Evolutionary conservation across 2,113 vertebrate species (phyloP).

Genomic region (Phrynocephalus versicolor): DNA sequence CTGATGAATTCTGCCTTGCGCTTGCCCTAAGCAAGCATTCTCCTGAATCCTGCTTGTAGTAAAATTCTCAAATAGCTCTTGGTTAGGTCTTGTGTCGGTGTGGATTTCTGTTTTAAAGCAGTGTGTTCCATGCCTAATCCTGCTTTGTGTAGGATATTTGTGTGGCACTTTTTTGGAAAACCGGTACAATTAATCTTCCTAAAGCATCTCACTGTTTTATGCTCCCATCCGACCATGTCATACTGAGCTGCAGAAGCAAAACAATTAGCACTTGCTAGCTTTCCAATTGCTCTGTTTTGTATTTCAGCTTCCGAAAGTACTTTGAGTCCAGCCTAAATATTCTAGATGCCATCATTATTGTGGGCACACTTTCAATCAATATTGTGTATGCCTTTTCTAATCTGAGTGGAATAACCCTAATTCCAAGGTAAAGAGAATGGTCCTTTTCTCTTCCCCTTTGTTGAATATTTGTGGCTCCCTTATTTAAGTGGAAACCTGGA

Average conservation of each 20-base stretch:
- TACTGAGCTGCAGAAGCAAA: background rate
- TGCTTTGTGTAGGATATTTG: background rate
- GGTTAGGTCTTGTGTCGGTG: background rate
- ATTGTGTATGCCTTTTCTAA: constrained; percentile 79
- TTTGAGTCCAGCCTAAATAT: constrained; percentile 86
- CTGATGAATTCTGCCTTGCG: background rate
- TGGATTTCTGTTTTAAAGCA: background rate
- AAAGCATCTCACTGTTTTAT: background rate
- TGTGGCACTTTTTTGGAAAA: background rate
- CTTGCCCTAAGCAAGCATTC: background rate
- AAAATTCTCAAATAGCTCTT: background rate
- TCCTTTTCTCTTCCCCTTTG: background rate
- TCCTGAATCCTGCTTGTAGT: background rate
- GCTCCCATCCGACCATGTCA: background rate
- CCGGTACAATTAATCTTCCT: background rate
- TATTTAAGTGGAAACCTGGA: background rate
- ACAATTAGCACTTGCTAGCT: background rate
- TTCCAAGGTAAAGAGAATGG: constrained; percentile 82
- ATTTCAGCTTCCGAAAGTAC: constrained; percentile 82
- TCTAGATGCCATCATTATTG: constrained; percentile 82
- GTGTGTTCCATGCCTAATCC: background rate
- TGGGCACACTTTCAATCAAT: constrained; percentile 80
- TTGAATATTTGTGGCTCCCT: background rate
- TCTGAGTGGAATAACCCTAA: constrained; percentile 68
- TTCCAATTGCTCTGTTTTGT: constrained; percentile 31